Base-by-base conservation (phyloP, 2,888 invertebrate genomes). In the Choristoneura rosaceana region DNA sequence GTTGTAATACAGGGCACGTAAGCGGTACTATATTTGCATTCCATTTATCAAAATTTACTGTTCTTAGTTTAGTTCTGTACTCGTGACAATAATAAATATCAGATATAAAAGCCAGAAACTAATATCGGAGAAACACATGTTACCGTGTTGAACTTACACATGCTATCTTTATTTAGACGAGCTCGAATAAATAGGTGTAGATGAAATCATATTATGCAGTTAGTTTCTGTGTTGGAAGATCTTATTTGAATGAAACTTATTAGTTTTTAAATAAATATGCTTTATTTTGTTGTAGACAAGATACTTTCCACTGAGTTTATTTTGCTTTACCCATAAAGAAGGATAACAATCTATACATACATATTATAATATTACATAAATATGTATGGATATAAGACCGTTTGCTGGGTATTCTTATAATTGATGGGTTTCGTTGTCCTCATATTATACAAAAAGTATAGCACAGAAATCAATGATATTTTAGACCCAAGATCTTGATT, bases 91-190 rank as follows among this genome's bases (percentile, higher is more conserved):
- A 71, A 70, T 75, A 73, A 78, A 76, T 75, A 73, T 58, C 10
- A 62, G 43, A 63, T 67, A 75, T 74, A 77, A 76, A 77, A 75
- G 77, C 76, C 78, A 76, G 76, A 89, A 89, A 89, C 85, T 88
- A 88, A 88, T 89, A 89, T 83, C 80, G 77, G 79, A 85, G 84
- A 80, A 82, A 81, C 88, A 89, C 79, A 84, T 88, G 87, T 78
- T 79, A 80, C 82, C 80, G 75, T 59, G 67, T 64, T 41, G 12
- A 25, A 55, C 25, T 55, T 25, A 82, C 76, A 82, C 78, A 84
- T 82, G 81, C 78, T 78, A 76, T 68, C 41, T 47, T 58, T 55
- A 41, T 66, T 63, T 68, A 59, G 25, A 43, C 33, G 67, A 68
- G 59, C 63, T 50, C n/a, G 17, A 15, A 61, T 7, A 15, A 47